Evolutionary conservation across 2,888 invertebrate genomes (phyloP), one percentile per base, ranked within the genome.

Genomic region (Andrena bucephala): DNA sequence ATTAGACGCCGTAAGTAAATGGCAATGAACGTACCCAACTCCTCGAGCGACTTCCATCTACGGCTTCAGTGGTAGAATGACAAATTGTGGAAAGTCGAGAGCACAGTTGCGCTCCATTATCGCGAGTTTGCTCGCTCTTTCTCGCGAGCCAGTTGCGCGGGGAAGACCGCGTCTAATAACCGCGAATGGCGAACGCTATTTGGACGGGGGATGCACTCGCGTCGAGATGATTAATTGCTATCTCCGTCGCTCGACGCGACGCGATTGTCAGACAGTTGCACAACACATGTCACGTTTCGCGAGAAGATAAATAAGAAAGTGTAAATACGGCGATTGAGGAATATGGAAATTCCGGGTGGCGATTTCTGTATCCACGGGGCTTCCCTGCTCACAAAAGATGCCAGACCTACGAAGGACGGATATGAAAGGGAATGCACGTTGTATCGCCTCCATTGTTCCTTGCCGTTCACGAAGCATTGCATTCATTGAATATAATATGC

Each of bases 371-470:
- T n/a, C 20, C 6, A 33, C 0, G 59, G 73, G 42, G 6, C 50
- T 73, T 48, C 80, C 73, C 24, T 27, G 27, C 20, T 33, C 8
- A 13, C 20, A 48, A 54, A 60, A 66, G 69, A 69, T n/a, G 36
- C 48, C 27, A 29, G 54, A 59, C 50, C 42, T 63, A 33, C 57
- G 78, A 81, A 72, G 79, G 62, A 24, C 57, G 20, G 7, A 1
- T 24, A 52, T 68, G 78, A 68, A 77, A 77, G 27, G 29, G 50
- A 50, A 42, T 48, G 57, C 27, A 2, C 42, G 27, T 2, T 20
- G 2, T 33, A 54, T 57, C 6, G 54, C 13, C 13, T 6, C 54
- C 50, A 81, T 78, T 81, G 72, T 78, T 78, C 29, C 6, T 6
- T 8, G 20, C 5, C 24, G 36, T 27, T 52, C 50, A 42, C 52